phyloP scores from a whole-genome alignment of 2,797 vertebrate genomes.

The Salmo trutta region DNA sequence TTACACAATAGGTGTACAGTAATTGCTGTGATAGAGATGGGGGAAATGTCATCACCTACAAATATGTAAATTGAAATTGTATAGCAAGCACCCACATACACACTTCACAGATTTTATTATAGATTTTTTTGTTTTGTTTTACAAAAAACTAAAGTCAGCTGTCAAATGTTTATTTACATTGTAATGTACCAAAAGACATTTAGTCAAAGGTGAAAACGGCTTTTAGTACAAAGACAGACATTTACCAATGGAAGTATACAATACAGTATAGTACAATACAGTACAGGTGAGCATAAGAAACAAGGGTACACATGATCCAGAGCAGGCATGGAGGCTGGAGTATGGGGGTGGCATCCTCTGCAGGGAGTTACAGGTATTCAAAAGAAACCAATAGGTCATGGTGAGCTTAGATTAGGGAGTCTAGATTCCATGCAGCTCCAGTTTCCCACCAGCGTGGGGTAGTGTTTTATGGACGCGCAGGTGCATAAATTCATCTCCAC shows the following conservation, averaged over 20 bases:
- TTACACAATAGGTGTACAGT: background rate
- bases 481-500: conserved; percentile 63
- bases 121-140: background rate
- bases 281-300: background rate
- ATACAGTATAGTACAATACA: background rate
- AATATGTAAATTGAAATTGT: background rate
- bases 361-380: conserved; percentile 9
- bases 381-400: conserved; percentile 61
- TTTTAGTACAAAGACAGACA: background rate
- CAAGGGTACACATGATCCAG: background rate
- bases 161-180: background rate
- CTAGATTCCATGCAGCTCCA: conserved; percentile 63
- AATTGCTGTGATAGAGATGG: background rate
- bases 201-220: background rate
- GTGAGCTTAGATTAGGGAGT: conserved; percentile 55
- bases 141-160: background rate
- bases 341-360: conserved; percentile 11
- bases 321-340: background rate
- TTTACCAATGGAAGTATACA: background rate
- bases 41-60: background rate
- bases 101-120: background rate
- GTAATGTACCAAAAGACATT: background rate
- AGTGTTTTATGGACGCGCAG: conserved; percentile 68
- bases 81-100: background rate
- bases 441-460: conserved; percentile 41